Base-by-base conservation (phyloP, 2,797 vertebrate species). In the Anas georgica region DNA sequence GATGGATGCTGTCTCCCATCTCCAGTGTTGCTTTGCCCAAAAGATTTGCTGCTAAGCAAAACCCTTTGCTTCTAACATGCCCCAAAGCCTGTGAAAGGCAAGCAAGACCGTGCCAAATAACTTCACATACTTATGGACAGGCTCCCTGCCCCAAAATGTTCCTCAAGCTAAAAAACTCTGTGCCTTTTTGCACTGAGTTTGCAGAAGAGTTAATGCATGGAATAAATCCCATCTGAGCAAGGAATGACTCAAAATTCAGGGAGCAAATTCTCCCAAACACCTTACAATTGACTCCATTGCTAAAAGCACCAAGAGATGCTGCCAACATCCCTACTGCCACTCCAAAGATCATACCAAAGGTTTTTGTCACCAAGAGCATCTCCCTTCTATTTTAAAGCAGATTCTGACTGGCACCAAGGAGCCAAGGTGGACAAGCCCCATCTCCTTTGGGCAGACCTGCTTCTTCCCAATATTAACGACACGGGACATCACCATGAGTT, bases 121-220 rank as follows among this genome's bases (percentile, higher is more conserved):
- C 56, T 86, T 92, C 25, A 11, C 6, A 7, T 0, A 1, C 52
- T 55, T 50, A 33, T 0, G 0, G 22, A 50, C 52, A 86, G 63
- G 67, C 7, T 10, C 23, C 25, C 5, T 6, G 21, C 13, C 56
- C 48, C 73, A 60, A 33, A 80, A 56, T 1, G 22, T 35, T 90
- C 60, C 76, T n/a, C 6, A 12, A 91, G 77, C 58, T 81, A 43
- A 6, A 31, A 46, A 68, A 63, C 17, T 45, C 55, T 9, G 31
- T 54, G 63, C 73, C 48, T 25, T 48, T 25, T 48, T 48, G 48
- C 9, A 3, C 9, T 25, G 46, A 39, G 25, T 80, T 82, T 80
- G 48, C 35, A 70, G 78, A 9, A 9, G 35, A 62, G 31, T 26
- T 72, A 33, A 21, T 2, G 31, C n/a, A 35, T 0, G 4, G 75